Base-by-base conservation (phyloP, 2,113 vertebrate species). In the Calonectris borealis region DNA sequence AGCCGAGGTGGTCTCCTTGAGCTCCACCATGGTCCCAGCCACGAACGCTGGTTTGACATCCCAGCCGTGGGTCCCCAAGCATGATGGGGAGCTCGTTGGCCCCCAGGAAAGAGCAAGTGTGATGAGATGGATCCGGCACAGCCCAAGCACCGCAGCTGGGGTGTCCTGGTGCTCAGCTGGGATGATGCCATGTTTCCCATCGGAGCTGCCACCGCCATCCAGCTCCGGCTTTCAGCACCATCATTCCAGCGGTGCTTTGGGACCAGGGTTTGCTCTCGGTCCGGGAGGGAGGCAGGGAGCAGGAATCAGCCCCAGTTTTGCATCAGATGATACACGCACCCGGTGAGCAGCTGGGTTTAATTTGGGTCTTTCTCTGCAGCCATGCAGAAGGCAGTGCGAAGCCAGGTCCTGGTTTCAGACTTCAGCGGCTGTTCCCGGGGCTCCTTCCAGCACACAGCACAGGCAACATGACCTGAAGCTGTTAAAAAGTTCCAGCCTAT, bases 371-470 rank as follows among this genome's bases (percentile, higher is more conserved):
- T 88, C 40, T 26, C 26, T 65, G 44, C n/a, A 88, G 61, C 40
- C 48, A 2, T 51, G 73, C 42, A 52, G 73, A 81, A 68, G 51
- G 36, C 49, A 60, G 27, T 61, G 68, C 55, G 81, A 62, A 81
- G 55, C 72, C 87, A 95, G 80, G 69, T 83, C 69, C 72, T 72
- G 48, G 36, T 82, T 66, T 94, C 65, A 48, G 78, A 36, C 65
- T 78, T 27, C 48, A 75, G 32, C 1, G 10, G 57, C 77, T 60
- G 48, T 83, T 95, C 26, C 68, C 1, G 12, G 26, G 29, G 38
- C 44, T 89, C 19, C 65, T 89, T 93, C 70, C 78, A 87, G 65
- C 2, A 1, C 83, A 62, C 77, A 89, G 65, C 2, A 1, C 77
- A 54, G 72, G 26, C 38, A 88, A 84, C 32, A 31, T n/a, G 72